Base-by-base conservation (phyloP, 1,140 invertebrate genomes). In the Caerostris extrusa region DNA sequence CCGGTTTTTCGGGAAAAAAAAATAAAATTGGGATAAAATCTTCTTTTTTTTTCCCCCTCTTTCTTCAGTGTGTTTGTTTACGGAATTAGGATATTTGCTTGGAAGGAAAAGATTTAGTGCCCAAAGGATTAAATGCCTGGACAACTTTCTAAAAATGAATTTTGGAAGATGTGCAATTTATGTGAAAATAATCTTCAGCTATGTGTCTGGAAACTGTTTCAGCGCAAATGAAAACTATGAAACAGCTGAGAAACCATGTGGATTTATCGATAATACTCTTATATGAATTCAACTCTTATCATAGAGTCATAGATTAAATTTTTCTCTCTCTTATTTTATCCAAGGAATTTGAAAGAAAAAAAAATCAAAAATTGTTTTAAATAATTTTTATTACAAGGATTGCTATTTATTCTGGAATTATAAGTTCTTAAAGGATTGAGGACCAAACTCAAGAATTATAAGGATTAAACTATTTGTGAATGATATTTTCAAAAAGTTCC, bases 71-170 rank as follows among this genome's bases (percentile, higher is more conserved):
- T 92, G 55, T 92, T 92, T 92, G 90, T 85, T 92, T 92, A 56
- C 81, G 50, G 90, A 92, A 92, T 92, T 92, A 92, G 90, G 55
- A 91, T 19, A 61, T 90, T 90, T 90, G 64, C n/a, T 19, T 50
- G 34, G 71, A 34, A 64, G 19, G 14, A 82, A 67, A 64, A 64
- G 60, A 77, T 55, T 57, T 58, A 34, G 90, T 85, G 60, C 77
- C 60, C 61, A 85, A 92, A 83, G 90, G 58, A 60, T 92, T 92
- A 56, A 34, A 50, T 56, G 55, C 5, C 71, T 3, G 71, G 34
- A 34, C 55, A 7, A 19, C 12, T 83, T 56, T n/a, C 53, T 56
- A 14, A 53, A 7, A 58, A 4, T 19, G 82, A 55, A 83, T 83
- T 83, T 58, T n/a, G 53, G 34, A 64, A 64, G 34, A 77, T 77